Evolutionary conservation across 2,888 invertebrate species (phyloP), one percentile per base, ranked within the genome.

Genomic region (Hydrotaea diabolus): DNA sequence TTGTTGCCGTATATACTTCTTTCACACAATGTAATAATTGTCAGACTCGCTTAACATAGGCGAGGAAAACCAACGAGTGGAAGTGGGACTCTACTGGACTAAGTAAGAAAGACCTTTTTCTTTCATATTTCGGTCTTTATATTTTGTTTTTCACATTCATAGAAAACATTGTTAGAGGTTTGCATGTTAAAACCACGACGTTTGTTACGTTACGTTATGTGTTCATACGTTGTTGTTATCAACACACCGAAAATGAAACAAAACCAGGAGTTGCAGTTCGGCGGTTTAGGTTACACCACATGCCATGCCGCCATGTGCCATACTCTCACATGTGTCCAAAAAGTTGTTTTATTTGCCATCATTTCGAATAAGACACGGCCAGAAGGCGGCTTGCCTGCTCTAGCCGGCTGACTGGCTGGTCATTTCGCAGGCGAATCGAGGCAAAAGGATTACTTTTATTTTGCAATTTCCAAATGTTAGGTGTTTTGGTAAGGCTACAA

Each of bases 81-180:
- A n/a, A 31, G 31, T 31, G 7, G 31, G 31, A 31, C 31, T 31
- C 31, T 31, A 31, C 7, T 31, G 31, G 31, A 31, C 31, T 31
- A 7, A 31, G 7, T 31, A 79, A 73, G 74, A 73, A 55, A 80
- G 64, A 83, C 83, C 83, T 83, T 83, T 83, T 83, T 80, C 83
- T 83, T 83, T 72, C 31, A 31, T 31, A 31, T 26, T 69, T 82
- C 49, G 17, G 15, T 53, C 17, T 2, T 53, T 17, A 17, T 53
- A 2, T 46, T 53, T 53, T 21, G 21, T 21, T 55, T 21, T 21
- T 53, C 17, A 0, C 11, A 55, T 55, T 55, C 55, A 55, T 21
- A 11, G 55, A 55, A 21, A 55, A 55, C 21, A 55, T 55, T 55
- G 55, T 21, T 21, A 19, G 19, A 55, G 53, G 39, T 11, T 55